Evolutionary conservation across 2,888 invertebrate genomes (phyloP).

Genomic region (Prionchulus punctatus): DNA sequence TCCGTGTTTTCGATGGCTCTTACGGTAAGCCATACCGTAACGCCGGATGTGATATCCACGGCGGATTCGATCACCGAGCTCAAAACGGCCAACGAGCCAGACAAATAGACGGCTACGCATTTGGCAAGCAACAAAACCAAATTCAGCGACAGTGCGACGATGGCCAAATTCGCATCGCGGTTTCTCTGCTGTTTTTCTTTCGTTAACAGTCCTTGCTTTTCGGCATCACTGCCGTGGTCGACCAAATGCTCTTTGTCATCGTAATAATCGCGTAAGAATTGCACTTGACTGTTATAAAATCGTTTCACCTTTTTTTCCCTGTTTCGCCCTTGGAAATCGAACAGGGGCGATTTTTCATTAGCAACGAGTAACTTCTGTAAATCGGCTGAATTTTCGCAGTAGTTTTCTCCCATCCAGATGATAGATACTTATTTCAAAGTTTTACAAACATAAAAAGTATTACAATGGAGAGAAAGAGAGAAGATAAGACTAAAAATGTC

Average conservation of each 20-base stretch:
- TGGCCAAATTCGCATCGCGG: constrained; percentile 19
- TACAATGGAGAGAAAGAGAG: too few relatives aligned
- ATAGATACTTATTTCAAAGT: too few relatives aligned
- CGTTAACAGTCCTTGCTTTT: background rate
- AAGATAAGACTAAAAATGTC: too few relatives aligned
- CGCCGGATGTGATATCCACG: constrained; percentile 37
- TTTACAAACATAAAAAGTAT: too few relatives aligned
- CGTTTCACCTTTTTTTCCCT: background rate
- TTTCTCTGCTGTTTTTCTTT: background rate
- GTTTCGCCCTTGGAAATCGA: background rate
- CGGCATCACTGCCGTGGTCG: background rate
- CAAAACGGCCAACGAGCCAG: constrained; percentile 38
- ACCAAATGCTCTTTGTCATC: background rate
- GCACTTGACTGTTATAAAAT: background rate
- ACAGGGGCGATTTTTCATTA: background rate
- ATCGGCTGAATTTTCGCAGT: too few relatives aligned
- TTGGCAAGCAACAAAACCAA: constrained; percentile 22
- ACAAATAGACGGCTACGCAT: constrained; percentile 34
- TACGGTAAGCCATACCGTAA: constrained; percentile 35
- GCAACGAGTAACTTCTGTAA: too few relatives aligned
- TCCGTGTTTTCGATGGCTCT: constrained; percentile 29
- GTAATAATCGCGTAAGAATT: background rate
- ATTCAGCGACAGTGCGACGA: constrained; percentile 21
- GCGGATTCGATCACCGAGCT: constrained; percentile 38
- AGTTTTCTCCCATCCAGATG: too few relatives aligned